Conservation (phyloP, 2,113 vertebrate species). For the Lonchura striata region DNA sequence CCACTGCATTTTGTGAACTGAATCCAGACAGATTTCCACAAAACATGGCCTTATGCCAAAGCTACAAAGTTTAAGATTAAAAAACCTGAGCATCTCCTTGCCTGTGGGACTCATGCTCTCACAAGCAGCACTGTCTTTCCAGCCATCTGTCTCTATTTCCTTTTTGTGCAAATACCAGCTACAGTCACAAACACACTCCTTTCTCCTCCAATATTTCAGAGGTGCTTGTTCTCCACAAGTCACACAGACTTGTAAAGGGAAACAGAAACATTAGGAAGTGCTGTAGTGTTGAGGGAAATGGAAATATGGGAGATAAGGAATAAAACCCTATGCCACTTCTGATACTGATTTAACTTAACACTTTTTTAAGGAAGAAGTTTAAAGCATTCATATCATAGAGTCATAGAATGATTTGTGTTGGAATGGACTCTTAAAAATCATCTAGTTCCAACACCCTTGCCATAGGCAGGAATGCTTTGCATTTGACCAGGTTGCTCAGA, state of each 20-base stretch:
- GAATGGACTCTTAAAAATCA: neutral
- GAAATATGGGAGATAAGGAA: neutral
- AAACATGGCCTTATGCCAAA: neutral
- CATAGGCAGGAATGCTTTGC: neutral
- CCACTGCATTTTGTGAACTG: neutral
- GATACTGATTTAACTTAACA: neutral
- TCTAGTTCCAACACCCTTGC: neutral
- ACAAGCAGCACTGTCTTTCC: neutral
- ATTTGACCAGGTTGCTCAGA: neutral
- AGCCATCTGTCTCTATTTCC: neutral
- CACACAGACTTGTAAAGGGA: neutral
- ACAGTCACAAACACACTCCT: neutral
- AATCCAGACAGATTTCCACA: neutral
- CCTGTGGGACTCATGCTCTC: neutral
- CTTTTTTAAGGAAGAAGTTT: neutral
- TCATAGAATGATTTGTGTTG: neutral
- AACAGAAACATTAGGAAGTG: neutral
- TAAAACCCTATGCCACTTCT: neutral
- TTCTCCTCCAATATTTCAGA: neutral
- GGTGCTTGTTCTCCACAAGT: neutral
- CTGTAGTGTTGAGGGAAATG: neutral
- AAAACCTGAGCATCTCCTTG: fast-evolving
- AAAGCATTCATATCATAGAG: neutral
- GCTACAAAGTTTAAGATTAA: neutral
- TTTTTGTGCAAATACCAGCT: neutral